Evolutionary conservation across 2,888 invertebrate species (phyloP), one percentile per base, ranked within the genome.

Genomic region (Andrena praecox): DNA sequence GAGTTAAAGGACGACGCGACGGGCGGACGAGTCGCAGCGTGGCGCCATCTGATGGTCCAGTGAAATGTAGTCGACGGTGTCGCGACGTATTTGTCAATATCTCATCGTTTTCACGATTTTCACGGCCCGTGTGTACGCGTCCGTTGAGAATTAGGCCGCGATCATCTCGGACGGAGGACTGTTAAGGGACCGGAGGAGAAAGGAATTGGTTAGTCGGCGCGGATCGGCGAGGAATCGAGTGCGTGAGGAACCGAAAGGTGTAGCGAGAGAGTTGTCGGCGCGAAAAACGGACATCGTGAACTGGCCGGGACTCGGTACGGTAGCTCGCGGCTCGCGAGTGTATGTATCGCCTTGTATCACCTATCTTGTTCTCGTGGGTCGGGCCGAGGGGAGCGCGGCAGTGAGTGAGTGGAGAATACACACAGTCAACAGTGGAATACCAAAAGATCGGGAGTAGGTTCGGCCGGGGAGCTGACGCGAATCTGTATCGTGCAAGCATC

Each of bases 1-100:
- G 16, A 74, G 50, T 74, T 59, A 76, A 76, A 78, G 7, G 68
- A 80, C 48, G 31, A 54, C 27, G 42, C 16, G 42, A 42, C 42
- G 16, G 16, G 42, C 42, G 62, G 33, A 48, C 42, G 68, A 60
- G 56, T 77, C 82, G 82, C 60, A 50, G 66, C 74, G 87, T 90
- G 90, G 88, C 89, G 86, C 85, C 85, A 83, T 54, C 75, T 62
- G 62, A 73, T 50, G 77, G 77, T 12, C 35, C 48, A 59, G 50
- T 31, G 52, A 64, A 80, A 76, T 80, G 77, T 71, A 79, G 82
- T 66, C 82, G 85, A 85, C 89, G 85, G 91, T 91, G 90, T 90
- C 91, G 90, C 89, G 91, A 90, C 89, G 91, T 91, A 92, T 91
- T 92, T 92, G 91, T 92, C 92, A 92, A 92, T 92, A 92, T 87